Base-by-base conservation (phyloP, 2,797 vertebrate species). In the Falco biarmicus region DNA sequence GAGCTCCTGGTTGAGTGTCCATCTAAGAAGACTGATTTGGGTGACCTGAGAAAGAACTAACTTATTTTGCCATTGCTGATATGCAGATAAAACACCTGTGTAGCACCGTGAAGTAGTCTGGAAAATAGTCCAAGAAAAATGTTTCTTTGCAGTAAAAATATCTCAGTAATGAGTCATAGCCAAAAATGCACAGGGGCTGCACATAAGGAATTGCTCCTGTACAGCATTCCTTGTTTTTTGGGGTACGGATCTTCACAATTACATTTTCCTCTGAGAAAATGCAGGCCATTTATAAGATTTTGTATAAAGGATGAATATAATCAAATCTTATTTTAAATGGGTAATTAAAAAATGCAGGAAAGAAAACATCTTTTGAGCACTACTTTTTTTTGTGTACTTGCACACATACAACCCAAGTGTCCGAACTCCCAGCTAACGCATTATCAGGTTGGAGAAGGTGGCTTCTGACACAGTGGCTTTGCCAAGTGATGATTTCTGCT, bases 191-290 rank as follows among this genome's bases (percentile, higher is more conserved):
- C 25, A 37, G 12, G 32, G 28, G 4, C 13, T 57, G 24, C 18
- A n/a, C 0, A 0, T 59, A n/a, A 43, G 5, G 34, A 89, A 65
- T 82, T 63, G 31, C 5, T 56, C 24, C 39, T 47, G 28, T 43
- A 34, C 11, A 50, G 2, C 0, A 0, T 61, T 74, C 26, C 41
- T 43, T 77, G 13, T 19, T 86, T 57, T 71, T 19, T 8, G 39
- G 5, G 13, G 11, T 17, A 13, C 20, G 20, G 11, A 69, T 86
- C 47, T 87, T 84, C 79, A 61, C 26, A 78, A 28, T 60, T 64
- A 8, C 13, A 4, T 11, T 11, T 75, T 86, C 51, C 39, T 65
- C 31, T 63, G 34, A 71, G 63, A 82, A 94, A 84, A 69, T 24
- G 5, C n/a, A 78, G 32, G 7, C 31, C 39, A 19, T 79, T 63